These are phyloP conservation scores for Desmophyllum pertusum DNA, from an alignment of 92 coral and sea anemone genomes.

Conservation along the genomic window DNA sequence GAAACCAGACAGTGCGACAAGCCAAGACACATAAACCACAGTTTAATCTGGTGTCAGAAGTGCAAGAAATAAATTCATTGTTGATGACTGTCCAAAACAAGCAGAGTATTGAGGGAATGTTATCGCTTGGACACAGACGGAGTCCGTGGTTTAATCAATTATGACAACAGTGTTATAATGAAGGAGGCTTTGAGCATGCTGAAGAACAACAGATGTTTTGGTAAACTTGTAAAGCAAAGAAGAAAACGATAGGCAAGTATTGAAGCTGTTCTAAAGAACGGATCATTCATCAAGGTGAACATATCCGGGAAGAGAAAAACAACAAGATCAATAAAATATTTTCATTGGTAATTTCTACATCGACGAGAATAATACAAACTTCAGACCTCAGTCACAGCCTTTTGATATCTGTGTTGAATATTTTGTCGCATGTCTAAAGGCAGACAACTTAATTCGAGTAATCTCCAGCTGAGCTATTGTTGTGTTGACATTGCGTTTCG, in stretches of 20 bases:
- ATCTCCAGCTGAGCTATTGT: conserved; percentile 15
- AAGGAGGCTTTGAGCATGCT: background rate
- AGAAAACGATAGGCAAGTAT: too few species aligned
- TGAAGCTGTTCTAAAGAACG: background rate
- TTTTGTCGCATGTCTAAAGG: conserved; percentile 18
- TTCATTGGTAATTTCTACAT: background rate
- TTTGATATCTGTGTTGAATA: conserved; percentile 10
- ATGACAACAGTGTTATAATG: background rate
- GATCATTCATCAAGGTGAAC: background rate
- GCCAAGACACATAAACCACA: background rate
- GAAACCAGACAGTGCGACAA: background rate
- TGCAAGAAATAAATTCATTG: background rate
- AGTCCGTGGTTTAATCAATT: background rate
- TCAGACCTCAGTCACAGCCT: background rate
- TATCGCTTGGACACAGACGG: background rate
- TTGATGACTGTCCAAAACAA: background rate
- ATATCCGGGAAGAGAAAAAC: background rate
- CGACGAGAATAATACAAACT: background rate
- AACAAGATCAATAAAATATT: background rate
- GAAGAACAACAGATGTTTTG: background rate
- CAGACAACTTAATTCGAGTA: conserved; percentile 6
- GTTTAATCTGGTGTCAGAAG: background rate
- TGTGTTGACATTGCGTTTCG: background rate
- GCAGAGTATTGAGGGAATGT: background rate
- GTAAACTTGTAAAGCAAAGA: background rate